Base-by-base conservation (phyloP, 2,888 invertebrate genomes). In the Papilio elwesi region DNA sequence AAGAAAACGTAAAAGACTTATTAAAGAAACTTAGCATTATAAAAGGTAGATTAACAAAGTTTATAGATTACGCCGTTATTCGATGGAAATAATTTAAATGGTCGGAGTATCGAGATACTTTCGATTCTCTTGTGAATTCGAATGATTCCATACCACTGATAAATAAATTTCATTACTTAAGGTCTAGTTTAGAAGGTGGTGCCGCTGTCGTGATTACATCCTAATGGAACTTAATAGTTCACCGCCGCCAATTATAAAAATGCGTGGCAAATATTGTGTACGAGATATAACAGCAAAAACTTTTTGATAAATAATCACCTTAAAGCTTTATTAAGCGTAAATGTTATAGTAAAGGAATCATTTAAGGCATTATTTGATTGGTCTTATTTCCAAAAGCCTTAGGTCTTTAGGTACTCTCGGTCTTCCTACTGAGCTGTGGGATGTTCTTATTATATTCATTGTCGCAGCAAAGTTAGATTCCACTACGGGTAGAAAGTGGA, bases 101-200 rank as follows among this genome's bases (percentile, higher is more conserved):
- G n/a, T n/a, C n/a, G n/a, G n/a, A n/a, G n/a, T n/a, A n/a, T n/a
- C 59, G 70, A 43, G 78, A 80, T 63, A 77, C 74, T 8, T 78
- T 76, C 49, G 73, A 75, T 13, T 76, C 77, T 12, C 16, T 80
- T 1, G 75, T 80, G 13, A 51, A 79, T 71, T 47, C 13, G 11
- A 78, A 78, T 36, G 74, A 75, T 8, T 59, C 51, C 9, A 75
- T 80, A n/a, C 70, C 75, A 12, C 48, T 49, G 5, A 80, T 79
- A 11, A 77, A 76, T 63, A 79, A n/a, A n/a, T n/a, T n/a, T n/a
- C n/a, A n/a, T n/a, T n/a, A n/a, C n/a, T n/a, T n/a, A n/a, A n/a
- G n/a, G 11, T 68, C 75, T 9, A 72, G 75, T 13, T 71, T 79
- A 43, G 75, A 76, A 66, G 74, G 73, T n/a, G 59, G 73, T 16